Percentiles rank a stretch among this genome's conserved stretches.
Conservation (phyloP, 2,113 vertebrate genomes). For the Melanerpes formicivorus region DNA sequence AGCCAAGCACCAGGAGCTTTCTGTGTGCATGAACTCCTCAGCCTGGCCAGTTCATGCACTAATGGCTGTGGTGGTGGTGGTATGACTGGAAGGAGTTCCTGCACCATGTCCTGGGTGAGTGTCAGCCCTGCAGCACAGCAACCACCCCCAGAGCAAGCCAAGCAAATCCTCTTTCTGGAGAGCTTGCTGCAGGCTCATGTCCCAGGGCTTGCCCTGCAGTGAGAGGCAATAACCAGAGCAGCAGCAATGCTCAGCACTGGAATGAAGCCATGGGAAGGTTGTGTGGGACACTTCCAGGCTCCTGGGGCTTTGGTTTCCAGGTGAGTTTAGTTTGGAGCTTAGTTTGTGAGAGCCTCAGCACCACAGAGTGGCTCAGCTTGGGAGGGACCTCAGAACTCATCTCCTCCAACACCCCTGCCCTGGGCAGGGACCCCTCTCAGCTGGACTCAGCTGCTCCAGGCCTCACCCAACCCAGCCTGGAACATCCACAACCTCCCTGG, state of each 20-base stretch:
- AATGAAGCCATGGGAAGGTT: conserved; percentile 4
- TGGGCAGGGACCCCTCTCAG: no score
- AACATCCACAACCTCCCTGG: no score
- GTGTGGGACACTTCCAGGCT: background rate
- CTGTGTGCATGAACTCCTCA: conserved; percentile 15
- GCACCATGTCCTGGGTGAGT: conserved; percentile 42
- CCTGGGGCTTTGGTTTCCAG: background rate
- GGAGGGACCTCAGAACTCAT: no score
- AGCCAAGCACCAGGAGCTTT: background rate
- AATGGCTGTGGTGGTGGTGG: conserved; percentile 31
- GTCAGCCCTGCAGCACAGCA: conserved; percentile 43
- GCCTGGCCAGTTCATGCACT: conserved; percentile 28
- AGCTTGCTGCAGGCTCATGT: background rate
- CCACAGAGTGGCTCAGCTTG: no score
- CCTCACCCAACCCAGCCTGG: no score
- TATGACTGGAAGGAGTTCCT: conserved; percentile 39
- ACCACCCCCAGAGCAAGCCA: conserved; percentile 31
- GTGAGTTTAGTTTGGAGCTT: background rate
- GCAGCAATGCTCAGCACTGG: background rate
- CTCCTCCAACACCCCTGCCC: no score
- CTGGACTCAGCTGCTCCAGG: no score
- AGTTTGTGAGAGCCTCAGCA: background rate
- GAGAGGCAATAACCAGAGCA: conserved; percentile 45
- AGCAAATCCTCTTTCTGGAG: conserved; percentile 20
- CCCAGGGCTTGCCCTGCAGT: background rate